phyloP scores from a whole-genome alignment of 1,140 invertebrate genomes.

The Globodera rostochiensis region DNA sequence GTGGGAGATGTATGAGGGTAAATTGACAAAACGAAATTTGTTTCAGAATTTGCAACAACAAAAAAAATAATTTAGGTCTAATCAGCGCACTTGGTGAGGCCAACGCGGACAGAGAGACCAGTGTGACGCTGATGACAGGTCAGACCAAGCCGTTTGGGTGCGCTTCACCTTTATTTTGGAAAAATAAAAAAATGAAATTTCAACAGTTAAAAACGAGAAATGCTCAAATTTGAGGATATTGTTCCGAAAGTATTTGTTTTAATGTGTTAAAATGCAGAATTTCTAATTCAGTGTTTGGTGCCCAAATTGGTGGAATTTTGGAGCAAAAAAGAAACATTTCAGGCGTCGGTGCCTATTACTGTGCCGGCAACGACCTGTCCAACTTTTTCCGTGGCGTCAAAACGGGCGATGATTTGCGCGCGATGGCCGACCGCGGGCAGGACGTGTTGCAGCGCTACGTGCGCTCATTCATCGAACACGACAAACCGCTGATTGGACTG shows the following conservation, averaged over 20 bases:
- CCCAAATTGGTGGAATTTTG: too few species aligned
- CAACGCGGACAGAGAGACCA: conserved; percentile 38
- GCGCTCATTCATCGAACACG: conserved; percentile 79
- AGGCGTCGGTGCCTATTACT: conserved; percentile 47
- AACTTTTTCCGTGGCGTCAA: conserved; percentile 67
- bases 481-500: conserved; percentile 83
- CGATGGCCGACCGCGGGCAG: conserved; percentile 67
- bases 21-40: not conserved
- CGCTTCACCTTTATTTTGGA: not conserved
- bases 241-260: too few species aligned
- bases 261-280: too few species aligned
- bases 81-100: conserved; percentile 35
- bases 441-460: conserved; percentile 73
- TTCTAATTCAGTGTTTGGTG: too few species aligned
- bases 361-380: conserved; percentile 84
- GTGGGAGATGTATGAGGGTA: conserved; percentile 45
- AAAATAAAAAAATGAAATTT: too few species aligned
- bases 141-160: conserved; percentile 1
- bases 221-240: too few species aligned
- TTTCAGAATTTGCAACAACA: too few species aligned
- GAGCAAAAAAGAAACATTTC: too few species aligned
- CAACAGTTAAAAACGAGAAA: too few species aligned
- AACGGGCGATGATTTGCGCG: conserved; percentile 61
- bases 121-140: conserved; percentile 50
- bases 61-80: conserved; percentile 1